Percentiles rank a stretch among this genome's conserved stretches.
Evolutionary conservation across 2,797 vertebrate species (phyloP).

Genomic region (Scolopax rusticola): DNA sequence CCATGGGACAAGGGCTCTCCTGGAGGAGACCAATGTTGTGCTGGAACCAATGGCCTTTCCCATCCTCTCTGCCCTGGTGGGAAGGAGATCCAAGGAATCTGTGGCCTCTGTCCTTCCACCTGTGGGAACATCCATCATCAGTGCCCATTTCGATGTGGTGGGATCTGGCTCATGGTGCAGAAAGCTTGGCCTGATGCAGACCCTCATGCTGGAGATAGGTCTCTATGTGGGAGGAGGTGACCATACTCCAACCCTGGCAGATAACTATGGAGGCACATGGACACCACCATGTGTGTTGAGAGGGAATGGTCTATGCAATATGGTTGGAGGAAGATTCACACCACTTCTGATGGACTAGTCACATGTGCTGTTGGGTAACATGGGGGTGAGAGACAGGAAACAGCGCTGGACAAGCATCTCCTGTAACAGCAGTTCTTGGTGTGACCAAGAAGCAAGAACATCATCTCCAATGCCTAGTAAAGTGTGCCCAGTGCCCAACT

Average conservation of each 20-base stretch:
- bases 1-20: neutral
- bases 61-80: neutral
- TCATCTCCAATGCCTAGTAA: neutral
- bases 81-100: neutral
- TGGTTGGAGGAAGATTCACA: neutral
- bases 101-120: neutral
- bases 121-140: neutral
- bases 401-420: neutral
- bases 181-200: neutral
- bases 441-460: neutral
- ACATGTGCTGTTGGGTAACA: neutral
- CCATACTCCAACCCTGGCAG: too few relatives aligned
- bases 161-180: neutral
- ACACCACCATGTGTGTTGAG: accelerated
- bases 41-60: neutral
- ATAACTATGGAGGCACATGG: neutral
- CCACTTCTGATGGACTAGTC: neutral
- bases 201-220: neutral
- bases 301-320: accelerated
- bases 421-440: neutral
- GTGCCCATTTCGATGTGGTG: neutral
- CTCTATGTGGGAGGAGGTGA: neutral
- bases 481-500: neutral
- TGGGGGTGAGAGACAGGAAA: neutral
- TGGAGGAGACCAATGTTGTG: neutral